Conservation (phyloP, 2,888 invertebrate genomes). For the Cheilosia vernalis region DNA sequence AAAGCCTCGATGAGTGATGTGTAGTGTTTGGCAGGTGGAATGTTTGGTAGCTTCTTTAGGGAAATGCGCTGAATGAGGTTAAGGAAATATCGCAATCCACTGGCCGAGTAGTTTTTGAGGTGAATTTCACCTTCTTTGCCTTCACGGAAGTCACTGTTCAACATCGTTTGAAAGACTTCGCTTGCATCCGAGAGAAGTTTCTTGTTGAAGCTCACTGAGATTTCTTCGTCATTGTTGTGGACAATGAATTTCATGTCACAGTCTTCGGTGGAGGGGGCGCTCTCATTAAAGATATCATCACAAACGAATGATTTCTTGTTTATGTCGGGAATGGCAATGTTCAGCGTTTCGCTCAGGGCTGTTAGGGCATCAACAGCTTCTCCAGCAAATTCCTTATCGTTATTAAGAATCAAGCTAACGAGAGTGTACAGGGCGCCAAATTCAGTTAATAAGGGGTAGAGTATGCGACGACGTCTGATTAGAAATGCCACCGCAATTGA, state of each 20-base stretch:
- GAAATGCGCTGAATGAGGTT: conserved; percentile 80
- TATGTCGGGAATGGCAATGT: conserved; percentile 78
- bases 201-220: conserved; percentile 79
- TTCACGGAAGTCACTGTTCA: conserved; percentile 82
- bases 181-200: conserved; percentile 81
- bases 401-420: conserved; percentile 80
- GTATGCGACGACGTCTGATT: conserved; percentile 80
- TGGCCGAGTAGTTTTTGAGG: conserved; percentile 80
- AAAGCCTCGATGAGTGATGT: conserved; percentile 81
- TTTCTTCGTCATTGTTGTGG: conserved; percentile 71
- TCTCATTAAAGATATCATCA: conserved; percentile 75
- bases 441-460: conserved; percentile 81
- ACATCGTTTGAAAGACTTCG: conserved; percentile 83
- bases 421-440: conserved; percentile 80
- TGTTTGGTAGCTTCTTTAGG: conserved; percentile 75
- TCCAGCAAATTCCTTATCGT: conserved; percentile 79
- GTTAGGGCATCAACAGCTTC: conserved; percentile 82
- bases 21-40: conserved; percentile 79
- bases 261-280: conserved; percentile 16
- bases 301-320: conserved; percentile 73
- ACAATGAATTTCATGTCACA: conserved; percentile 81
- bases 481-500: conserved; percentile 82
- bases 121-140: conserved; percentile 82
- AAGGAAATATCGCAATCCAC: conserved; percentile 82
- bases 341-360: conserved; percentile 80